These are phyloP conservation scores for Fregata magnificens DNA, from an alignment of 2,113 vertebrate species.

Conservation along the genomic window DNA sequence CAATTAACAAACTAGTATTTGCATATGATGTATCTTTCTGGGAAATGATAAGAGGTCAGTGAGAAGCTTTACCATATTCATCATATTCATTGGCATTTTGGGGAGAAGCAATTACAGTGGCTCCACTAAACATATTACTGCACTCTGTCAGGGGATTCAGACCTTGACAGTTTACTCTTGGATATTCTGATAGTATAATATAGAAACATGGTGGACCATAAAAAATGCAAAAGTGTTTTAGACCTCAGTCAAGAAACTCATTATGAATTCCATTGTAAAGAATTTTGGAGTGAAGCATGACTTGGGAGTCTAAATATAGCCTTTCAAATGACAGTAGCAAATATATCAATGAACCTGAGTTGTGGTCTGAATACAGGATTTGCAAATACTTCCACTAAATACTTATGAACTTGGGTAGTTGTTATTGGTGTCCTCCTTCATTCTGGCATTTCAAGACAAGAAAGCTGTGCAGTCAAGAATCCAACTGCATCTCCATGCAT, in stretches of 20 bases:
- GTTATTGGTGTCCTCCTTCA: background rate
- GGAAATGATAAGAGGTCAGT: background rate
- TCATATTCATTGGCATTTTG: background rate
- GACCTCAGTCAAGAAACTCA: background rate
- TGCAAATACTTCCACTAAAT: background rate
- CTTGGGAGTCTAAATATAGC: background rate
- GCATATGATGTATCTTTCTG: background rate
- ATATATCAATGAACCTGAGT: background rate
- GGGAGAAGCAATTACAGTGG: background rate
- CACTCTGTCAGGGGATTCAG: background rate
- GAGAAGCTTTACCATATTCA: constrained; percentile 10
- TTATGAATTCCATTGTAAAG: background rate
- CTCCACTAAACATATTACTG: constrained; percentile 28
- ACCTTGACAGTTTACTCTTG: constrained; percentile 33
- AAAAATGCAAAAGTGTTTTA: background rate
- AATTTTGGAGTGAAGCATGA: background rate
- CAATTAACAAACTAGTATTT: constrained; percentile 31
- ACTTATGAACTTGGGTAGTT: background rate
- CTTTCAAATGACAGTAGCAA: background rate
- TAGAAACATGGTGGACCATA: background rate
- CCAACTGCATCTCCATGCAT: background rate
- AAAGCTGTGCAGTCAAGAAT: background rate
- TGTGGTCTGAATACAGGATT: background rate
- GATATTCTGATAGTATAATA: background rate
- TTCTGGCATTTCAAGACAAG: background rate